A percentile compares a stretch with the other conserved stretches of the same genome.
phyloP scores from a whole-genome alignment of 2,888 invertebrate genomes.

The Sinopyrophorus schimmeli region DNA sequence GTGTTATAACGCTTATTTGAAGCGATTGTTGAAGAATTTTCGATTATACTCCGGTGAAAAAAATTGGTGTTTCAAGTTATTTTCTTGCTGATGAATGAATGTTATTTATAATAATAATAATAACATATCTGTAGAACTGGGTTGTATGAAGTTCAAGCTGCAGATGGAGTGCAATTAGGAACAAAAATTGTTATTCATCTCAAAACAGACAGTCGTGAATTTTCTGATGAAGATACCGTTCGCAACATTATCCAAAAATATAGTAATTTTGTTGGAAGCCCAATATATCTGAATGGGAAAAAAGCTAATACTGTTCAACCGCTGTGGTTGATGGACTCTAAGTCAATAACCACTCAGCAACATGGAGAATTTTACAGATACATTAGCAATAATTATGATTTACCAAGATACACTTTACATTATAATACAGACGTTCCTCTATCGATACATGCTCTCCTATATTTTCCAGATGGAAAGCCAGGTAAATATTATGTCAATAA shows the following conservation, averaged over 20 bases:
- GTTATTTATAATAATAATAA: too few relatives aligned
- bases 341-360: conserved; percentile 80
- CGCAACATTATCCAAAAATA: conserved; percentile 90
- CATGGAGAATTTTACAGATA: conserved; percentile 94
- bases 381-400: conserved; percentile 82
- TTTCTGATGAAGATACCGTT: conserved; percentile 82
- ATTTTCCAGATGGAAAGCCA: conserved; percentile 85
- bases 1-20: too few relatives aligned
- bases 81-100: too few relatives aligned
- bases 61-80: too few relatives aligned
- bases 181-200: conserved; percentile 92
- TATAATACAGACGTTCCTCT: conserved; percentile 93
- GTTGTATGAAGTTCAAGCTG: conserved; percentile 84
- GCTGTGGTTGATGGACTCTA: conserved; percentile 91
- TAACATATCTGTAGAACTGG: conserved; percentile 65
- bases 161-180: conserved; percentile 81
- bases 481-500: too few relatives aligned
- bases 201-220: conserved; percentile 86
- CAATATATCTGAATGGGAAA: conserved; percentile 88
- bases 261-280: conserved; percentile 95
- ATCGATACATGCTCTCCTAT: conserved; percentile 86
- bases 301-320: conserved; percentile 89
- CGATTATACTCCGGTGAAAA: too few relatives aligned
- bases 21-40: too few relatives aligned
- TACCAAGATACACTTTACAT: conserved; percentile 87